Conservation (phyloP, 1,140 invertebrate species). For the Bathynomus jamesi region DNA sequence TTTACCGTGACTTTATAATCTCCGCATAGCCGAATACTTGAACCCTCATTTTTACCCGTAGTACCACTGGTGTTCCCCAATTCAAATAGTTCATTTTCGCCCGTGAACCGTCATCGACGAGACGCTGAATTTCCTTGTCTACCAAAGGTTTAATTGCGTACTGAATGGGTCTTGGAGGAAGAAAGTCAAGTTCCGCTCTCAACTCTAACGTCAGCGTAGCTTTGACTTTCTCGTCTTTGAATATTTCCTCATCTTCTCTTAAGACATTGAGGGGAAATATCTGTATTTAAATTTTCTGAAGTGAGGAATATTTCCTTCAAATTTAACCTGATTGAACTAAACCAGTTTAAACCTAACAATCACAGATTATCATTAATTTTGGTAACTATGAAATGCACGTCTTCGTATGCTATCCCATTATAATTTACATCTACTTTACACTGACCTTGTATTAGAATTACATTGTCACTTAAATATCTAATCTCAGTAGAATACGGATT, state of each 20-base stretch:
- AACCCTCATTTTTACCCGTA: neutral
- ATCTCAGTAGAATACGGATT: neutral
- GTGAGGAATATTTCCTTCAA: neutral
- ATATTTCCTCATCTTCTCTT: neutral
- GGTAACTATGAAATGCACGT: neutral
- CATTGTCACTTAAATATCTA: neutral
- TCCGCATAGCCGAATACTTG: conserved; percentile 37
- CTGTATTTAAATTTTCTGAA: no score
- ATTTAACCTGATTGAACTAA: neutral
- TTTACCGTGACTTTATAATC: conserved; percentile 45
- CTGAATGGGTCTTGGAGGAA: neutral
- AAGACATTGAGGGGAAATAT: neutral
- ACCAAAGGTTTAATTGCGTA: neutral
- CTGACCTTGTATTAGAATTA: neutral
- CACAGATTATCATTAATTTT: neutral
- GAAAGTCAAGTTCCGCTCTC: neutral
- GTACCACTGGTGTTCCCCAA: neutral
- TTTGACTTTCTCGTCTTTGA: neutral
- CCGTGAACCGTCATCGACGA: neutral
- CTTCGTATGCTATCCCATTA: neutral
- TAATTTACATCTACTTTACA: neutral
- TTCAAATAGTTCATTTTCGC: neutral
- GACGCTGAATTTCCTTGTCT: neutral
- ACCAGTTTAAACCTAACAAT: neutral
- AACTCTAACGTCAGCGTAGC: neutral